These are phyloP conservation scores for Hypocryptadius cinnamomeus DNA, from an alignment of 2,113 vertebrate genomes.

Conservation along the genomic window DNA sequence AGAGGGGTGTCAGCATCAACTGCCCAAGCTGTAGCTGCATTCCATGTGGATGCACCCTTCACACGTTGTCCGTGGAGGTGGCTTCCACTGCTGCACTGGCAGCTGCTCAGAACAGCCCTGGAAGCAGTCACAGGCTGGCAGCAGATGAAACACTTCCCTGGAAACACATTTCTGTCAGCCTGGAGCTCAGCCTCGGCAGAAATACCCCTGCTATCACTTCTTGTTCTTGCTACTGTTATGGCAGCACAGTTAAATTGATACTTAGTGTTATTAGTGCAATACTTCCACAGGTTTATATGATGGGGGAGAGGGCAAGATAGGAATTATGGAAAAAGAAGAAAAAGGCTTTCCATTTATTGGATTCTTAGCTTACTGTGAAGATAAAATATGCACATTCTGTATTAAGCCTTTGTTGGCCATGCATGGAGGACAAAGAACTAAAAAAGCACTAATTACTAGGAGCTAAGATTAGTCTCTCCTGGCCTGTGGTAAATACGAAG, in stretches of 20 bases:
- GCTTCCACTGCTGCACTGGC: neutral
- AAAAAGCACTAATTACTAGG: conserved; percentile 30
- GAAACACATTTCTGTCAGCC: neutral
- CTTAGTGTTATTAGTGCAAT: neutral
- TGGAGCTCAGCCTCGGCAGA: neutral
- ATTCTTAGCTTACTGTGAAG: neutral
- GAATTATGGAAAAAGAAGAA: neutral
- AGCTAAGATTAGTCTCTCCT: conserved; percentile 7
- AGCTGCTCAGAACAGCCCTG: neutral
- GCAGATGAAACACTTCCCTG: neutral
- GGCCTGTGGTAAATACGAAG: conserved; percentile 1
- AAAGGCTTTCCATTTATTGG: neutral
- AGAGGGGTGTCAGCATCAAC: neutral
- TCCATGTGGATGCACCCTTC: neutral
- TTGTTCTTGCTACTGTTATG: accelerated
- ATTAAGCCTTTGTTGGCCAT: conserved; percentile 6
- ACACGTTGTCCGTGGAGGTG: neutral
- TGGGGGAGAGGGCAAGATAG: neutral
- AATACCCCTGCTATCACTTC: neutral
- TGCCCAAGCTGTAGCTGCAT: neutral
- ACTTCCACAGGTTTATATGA: neutral
- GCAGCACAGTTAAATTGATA: neutral
- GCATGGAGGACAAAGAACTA: neutral
- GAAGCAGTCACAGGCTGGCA: neutral
- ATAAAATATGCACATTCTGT: conserved; percentile 19